A percentile compares a stretch with the other conserved stretches of the same genome.
phyloP scores from a whole-genome alignment of 2,113 vertebrate genomes.

The Solenodon paradoxus region DNA sequence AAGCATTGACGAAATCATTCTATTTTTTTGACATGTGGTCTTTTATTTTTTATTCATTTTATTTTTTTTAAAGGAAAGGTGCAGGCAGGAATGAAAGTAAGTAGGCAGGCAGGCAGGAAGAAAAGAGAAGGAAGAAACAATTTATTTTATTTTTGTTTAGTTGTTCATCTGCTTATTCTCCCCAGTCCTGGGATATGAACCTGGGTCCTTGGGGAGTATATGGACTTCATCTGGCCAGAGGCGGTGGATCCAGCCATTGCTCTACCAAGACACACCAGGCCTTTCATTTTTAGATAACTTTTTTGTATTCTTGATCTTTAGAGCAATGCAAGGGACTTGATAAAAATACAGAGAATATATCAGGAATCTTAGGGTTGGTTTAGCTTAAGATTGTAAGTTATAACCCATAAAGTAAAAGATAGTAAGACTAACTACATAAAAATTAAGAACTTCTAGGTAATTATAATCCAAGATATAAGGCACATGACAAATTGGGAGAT shows the following conservation, averaged over 20 bases:
- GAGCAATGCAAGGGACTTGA: not conserved
- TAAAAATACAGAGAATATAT: conserved; percentile 22
- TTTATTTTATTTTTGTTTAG: no score
- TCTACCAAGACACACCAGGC: no score
- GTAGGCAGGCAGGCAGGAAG: no score
- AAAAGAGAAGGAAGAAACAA: no score
- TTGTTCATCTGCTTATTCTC: no score
- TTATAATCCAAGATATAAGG: not conserved
- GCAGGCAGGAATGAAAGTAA: no score
- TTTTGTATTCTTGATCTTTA: not conserved
- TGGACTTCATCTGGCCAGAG: no score
- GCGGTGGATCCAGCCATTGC: no score
- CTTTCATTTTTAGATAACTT: no score
- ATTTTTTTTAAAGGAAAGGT: no score
- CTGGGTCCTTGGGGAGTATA: no score
- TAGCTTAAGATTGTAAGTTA: not conserved
- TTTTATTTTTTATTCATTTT: conserved; percentile 14
- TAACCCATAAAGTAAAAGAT: not conserved
- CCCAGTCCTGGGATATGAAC: no score
- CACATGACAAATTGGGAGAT: not conserved
- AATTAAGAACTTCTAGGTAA: not conserved
- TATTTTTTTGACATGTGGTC: not conserved
- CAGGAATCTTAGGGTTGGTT: not conserved
- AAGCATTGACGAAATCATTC: not conserved
- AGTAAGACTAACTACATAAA: not conserved